These are phyloP conservation scores for Odontamblyopus lacepedii DNA, from an alignment of 2,797 vertebrate species.

Conservation along the genomic window DNA sequence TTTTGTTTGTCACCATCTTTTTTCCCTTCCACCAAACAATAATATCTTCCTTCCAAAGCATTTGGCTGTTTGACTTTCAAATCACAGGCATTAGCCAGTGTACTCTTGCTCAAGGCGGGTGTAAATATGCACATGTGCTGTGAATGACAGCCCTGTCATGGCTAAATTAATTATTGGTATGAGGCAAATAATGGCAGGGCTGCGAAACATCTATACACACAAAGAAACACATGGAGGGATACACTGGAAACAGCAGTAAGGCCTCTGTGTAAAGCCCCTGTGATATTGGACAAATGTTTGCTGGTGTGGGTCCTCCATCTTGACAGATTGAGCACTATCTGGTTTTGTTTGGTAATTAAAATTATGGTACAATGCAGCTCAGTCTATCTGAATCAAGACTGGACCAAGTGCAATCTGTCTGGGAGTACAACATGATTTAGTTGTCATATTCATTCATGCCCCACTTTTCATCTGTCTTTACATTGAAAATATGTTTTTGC, in stretches of 20 bases:
- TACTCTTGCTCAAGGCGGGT: constrained; percentile 76
- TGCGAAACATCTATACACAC: constrained; percentile 77
- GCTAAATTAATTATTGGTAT: constrained; percentile 79
- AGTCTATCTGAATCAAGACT: constrained; percentile 54
- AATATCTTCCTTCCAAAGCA: constrained; percentile 76
- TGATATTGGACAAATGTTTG: constrained; percentile 80
- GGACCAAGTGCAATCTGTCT: constrained; percentile 62
- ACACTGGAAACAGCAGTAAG: constrained; percentile 74
- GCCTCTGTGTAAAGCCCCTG: constrained; percentile 66
- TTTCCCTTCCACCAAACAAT: constrained; percentile 68
- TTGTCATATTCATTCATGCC: constrained; percentile 50
- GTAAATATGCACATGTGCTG: constrained; percentile 80
- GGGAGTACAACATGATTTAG: constrained; percentile 55
- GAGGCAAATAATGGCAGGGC: constrained; percentile 77
- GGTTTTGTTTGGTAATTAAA: constrained; percentile 78
- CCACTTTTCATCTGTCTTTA: constrained; percentile 58
- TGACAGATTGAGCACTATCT: constrained; percentile 72
- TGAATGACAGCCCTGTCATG: constrained; percentile 78
- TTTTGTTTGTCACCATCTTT: constrained; percentile 76
- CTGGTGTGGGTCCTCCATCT: constrained; percentile 69
- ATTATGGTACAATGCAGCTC: constrained; percentile 61
- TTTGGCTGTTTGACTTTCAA: constrained; percentile 80
- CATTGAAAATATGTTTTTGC: constrained; percentile 15
- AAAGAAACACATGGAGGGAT: constrained; percentile 78
- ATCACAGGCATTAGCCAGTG: constrained; percentile 77